Conservation (phyloP, 2,797 vertebrate species). For the Podarcis siculus region DNA sequence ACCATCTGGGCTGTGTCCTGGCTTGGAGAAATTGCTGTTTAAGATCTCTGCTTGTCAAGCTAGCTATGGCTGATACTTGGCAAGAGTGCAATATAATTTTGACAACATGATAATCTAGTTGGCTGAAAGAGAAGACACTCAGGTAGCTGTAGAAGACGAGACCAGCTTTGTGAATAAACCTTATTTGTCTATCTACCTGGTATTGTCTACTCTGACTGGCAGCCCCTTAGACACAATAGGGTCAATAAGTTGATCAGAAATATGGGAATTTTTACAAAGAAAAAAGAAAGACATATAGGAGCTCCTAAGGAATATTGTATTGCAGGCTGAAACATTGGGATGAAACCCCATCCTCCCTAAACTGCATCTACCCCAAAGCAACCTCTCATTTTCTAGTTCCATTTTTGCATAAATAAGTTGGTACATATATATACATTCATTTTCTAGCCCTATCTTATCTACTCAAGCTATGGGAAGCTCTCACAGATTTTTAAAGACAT, state of each 20-base stretch:
- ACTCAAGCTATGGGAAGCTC: neutral
- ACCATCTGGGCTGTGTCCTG: no score
- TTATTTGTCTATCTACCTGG: neutral
- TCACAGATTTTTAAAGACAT: neutral
- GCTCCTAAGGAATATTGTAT: neutral
- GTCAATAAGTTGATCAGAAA: neutral
- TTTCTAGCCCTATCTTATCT: neutral
- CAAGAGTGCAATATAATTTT: neutral
- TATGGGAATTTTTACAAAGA: neutral
- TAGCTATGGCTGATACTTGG: neutral
- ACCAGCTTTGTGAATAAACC: neutral
- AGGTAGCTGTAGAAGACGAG: neutral
- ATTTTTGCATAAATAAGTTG: neutral
- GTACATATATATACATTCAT: neutral
- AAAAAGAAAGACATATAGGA: no score
- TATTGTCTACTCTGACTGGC: neutral
- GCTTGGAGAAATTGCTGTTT: no score
- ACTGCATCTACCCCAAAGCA: no score
- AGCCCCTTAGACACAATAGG: neutral
- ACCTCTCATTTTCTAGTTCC: no score
- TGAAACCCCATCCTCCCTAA: no score
- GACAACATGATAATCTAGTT: neutral
- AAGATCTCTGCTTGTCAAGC: neutral
- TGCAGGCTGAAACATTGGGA: neutral
- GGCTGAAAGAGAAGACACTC: neutral